Evolutionary conservation across 2,888 invertebrate species (phyloP).

Genomic region (Trichogramma dendrolimi): DNA sequence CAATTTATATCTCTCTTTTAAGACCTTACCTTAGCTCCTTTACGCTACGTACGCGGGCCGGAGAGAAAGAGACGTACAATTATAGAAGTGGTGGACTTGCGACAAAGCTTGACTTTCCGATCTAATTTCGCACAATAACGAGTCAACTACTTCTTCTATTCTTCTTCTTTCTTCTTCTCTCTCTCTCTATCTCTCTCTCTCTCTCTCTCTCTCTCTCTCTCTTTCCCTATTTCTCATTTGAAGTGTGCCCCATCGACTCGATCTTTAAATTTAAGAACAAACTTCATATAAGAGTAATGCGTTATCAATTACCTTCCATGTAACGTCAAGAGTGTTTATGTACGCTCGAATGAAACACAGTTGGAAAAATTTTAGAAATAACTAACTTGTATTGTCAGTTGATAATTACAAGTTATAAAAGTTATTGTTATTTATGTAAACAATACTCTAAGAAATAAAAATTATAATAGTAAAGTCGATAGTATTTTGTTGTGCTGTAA

Average conservation of each 20-base stretch:
- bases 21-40: neutral
- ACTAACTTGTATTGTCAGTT: too few species aligned
- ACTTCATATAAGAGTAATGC: constrained; percentile 18
- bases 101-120: constrained; percentile 16
- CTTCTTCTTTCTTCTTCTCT: too few species aligned
- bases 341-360: constrained; percentile 4
- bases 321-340: constrained; percentile 23
- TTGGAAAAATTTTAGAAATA: too few species aligned
- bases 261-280: neutral
- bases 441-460: too few species aligned
- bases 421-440: too few species aligned
- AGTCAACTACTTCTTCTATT: constrained; percentile 16
- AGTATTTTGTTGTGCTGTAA: too few species aligned
- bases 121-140: constrained; percentile 17
- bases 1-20: neutral
- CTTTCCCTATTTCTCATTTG: neutral
- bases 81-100: constrained; percentile 17
- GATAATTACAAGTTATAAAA: too few species aligned
- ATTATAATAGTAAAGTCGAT: too few species aligned
- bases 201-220: too few species aligned
- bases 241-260: too few species aligned
- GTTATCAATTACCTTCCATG: constrained; percentile 5
- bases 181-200: too few species aligned
- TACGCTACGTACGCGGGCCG: neutral
- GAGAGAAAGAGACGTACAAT: constrained; percentile 13